Evolutionary conservation across 30 jellyfish, hydroid and myxozoan genomes (phyloP).

Genomic region (Pelagia noctiluca): DNA sequence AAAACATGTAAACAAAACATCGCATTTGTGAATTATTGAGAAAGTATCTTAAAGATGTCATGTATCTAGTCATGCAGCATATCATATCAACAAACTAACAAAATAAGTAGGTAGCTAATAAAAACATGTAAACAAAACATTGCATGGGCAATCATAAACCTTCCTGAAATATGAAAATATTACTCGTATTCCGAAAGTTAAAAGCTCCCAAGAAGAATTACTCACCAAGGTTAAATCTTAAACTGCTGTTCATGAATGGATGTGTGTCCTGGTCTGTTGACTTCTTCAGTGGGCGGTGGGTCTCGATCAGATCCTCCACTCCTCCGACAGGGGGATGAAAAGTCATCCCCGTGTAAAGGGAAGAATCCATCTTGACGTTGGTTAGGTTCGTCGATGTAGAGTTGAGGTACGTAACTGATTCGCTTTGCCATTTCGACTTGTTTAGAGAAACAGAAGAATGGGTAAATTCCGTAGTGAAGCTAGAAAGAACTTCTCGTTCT

Average conservation of each 20-base stretch:
- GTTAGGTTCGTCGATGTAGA: neutral
- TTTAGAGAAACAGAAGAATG: constrained; percentile 53
- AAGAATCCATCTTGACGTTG: neutral
- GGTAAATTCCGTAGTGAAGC: constrained; percentile 70
- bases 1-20: too few species aligned
- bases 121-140: too few species aligned
- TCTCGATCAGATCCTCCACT: constrained; percentile 26
- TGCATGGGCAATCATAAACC: too few species aligned
- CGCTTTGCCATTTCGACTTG: constrained; percentile 49
- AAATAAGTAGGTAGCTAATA: too few species aligned
- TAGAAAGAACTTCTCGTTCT: constrained; percentile 3
- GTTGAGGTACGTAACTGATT: neutral
- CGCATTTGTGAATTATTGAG: too few species aligned
- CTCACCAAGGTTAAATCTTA: neutral
- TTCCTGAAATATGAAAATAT: too few species aligned
- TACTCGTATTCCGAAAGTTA: neutral
- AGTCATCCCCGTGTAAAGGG: neutral
- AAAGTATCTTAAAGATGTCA: too few species aligned
- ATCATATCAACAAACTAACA: too few species aligned
- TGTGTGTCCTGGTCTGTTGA: neutral
- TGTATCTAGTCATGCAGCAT: too few species aligned
- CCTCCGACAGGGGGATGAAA: neutral
- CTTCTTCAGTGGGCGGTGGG: constrained; percentile 7
- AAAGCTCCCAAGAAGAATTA: neutral
- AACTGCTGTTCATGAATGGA: neutral